These are phyloP conservation scores for Leucophenga montana DNA, from an alignment of 2,888 invertebrate species.

Conservation along the genomic window DNA sequence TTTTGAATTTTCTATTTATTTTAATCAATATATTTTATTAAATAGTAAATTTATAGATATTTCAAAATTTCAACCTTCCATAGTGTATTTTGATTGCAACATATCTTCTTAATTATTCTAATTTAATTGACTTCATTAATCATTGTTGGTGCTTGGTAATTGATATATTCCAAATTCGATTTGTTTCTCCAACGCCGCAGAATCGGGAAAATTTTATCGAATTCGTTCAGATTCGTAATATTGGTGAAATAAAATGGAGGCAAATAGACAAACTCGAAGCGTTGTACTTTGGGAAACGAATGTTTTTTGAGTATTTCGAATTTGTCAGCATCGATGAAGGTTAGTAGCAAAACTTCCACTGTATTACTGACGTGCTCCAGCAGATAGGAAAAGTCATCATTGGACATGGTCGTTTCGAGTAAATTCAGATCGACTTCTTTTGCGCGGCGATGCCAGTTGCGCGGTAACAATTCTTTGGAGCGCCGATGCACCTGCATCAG, in stretches of 20 bases:
- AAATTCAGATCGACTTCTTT: conserved; percentile 9
- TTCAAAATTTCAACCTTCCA: no score
- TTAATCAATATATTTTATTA: no score
- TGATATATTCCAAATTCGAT: no score
- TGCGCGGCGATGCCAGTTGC: background rate
- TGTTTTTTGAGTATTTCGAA: conserved; percentile 1
- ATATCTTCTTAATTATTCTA: no score
- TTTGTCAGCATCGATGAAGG: conserved; percentile 5
- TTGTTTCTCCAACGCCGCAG: background rate
- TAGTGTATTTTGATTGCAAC: no score
- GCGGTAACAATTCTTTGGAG: background rate
- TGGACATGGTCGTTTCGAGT: background rate
- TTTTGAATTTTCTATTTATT: no score
- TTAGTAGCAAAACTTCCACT: background rate
- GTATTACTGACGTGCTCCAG: conserved; percentile 3
- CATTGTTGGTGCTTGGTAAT: no score
- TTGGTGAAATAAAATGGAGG: conserved; percentile 6
- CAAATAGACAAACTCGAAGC: conserved; percentile 14
- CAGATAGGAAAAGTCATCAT: conserved; percentile 12
- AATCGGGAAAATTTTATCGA: background rate
- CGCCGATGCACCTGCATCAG: conserved; percentile 23
- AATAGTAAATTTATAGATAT: no score
- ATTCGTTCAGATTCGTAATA: background rate
- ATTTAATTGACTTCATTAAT: no score
- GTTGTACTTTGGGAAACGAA: background rate